These are phyloP conservation scores for Ciconia maguari DNA, from an alignment of 2,113 vertebrate species.

Conservation along the genomic window DNA sequence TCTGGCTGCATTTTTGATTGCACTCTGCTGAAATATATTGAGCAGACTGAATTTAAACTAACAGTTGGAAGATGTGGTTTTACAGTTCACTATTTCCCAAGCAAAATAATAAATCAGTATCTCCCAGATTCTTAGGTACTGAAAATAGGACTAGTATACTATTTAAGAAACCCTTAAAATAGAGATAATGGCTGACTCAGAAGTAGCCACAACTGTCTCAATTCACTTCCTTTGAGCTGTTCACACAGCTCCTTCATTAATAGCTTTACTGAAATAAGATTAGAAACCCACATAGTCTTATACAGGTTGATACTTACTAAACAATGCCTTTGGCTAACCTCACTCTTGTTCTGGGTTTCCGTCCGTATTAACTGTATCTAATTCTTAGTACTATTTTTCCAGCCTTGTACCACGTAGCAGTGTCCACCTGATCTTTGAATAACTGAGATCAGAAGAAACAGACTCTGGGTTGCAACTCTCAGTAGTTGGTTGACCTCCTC, in stretches of 20 bases:
- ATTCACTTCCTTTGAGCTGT: background rate
- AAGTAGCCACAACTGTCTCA: background rate
- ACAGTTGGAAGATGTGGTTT: background rate
- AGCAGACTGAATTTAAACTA: background rate
- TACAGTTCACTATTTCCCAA: background rate
- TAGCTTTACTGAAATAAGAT: background rate
- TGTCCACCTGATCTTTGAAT: background rate
- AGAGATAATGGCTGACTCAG: background rate
- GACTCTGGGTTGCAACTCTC: background rate
- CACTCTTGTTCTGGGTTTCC: background rate
- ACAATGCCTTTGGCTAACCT: background rate
- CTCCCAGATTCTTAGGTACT: background rate
- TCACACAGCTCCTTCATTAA: background rate
- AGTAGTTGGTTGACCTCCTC: rapidly evolving
- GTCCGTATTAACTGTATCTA: background rate
- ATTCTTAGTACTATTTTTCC: background rate
- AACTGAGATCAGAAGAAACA: background rate
- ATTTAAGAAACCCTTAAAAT: background rate
- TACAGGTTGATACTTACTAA: background rate
- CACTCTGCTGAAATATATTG: background rate
- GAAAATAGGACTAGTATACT: background rate
- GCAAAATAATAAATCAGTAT: background rate
- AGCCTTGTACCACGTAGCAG: background rate
- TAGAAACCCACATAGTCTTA: background rate
- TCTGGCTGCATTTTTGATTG: background rate